Evolutionary conservation across 2,797 vertebrate genomes (phyloP).

Genomic region (Macroramphosus scolopax): DNA sequence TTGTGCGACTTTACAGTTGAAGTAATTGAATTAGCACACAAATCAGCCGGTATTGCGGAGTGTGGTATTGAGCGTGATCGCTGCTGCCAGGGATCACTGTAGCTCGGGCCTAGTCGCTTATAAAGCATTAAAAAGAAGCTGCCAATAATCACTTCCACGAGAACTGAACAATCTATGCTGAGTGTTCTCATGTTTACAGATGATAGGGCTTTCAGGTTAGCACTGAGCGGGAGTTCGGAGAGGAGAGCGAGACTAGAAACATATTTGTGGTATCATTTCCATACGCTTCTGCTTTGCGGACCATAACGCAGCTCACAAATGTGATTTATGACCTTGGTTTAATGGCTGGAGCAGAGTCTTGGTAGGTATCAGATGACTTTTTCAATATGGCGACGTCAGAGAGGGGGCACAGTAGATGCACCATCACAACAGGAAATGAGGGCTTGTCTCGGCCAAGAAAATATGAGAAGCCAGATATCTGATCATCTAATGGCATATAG

Average conservation of each 20-base stretch:
- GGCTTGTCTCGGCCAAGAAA: slow-evolving; percentile 76
- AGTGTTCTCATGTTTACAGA: slow-evolving; percentile 65
- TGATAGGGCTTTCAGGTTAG: slow-evolving; percentile 68
- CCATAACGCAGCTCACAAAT: slow-evolving; percentile 75
- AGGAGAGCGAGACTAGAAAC: slow-evolving; percentile 63
- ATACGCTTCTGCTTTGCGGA: slow-evolving; percentile 72
- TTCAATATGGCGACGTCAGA: slow-evolving; percentile 80
- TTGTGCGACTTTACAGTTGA: slow-evolving; percentile 65
- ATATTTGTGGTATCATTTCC: slow-evolving; percentile 79
- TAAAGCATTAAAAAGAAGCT: slow-evolving; percentile 69
- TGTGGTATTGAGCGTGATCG: slow-evolving; percentile 42
- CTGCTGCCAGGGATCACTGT: slow-evolving; percentile 50
- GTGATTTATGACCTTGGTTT: slow-evolving; percentile 84
- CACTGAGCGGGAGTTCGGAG: slow-evolving; percentile 47
- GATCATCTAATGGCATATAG: slow-evolving; percentile 82
- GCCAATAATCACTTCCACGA: slow-evolving; percentile 72
- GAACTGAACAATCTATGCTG: slow-evolving; percentile 62
- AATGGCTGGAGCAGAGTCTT: slow-evolving; percentile 78
- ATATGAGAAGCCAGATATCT: slow-evolving; percentile 80
- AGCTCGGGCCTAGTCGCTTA: slow-evolving; percentile 64
- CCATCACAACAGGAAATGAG: slow-evolving; percentile 81
- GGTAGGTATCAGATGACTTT: slow-evolving; percentile 82
- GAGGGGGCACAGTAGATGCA: slow-evolving; percentile 70
- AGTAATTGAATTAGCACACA: slow-evolving; percentile 72
- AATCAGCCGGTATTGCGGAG: slow-evolving; percentile 54